phyloP scores from a whole-genome alignment of 2,113 vertebrate genomes.

The Dolichotis patagonum region DNA sequence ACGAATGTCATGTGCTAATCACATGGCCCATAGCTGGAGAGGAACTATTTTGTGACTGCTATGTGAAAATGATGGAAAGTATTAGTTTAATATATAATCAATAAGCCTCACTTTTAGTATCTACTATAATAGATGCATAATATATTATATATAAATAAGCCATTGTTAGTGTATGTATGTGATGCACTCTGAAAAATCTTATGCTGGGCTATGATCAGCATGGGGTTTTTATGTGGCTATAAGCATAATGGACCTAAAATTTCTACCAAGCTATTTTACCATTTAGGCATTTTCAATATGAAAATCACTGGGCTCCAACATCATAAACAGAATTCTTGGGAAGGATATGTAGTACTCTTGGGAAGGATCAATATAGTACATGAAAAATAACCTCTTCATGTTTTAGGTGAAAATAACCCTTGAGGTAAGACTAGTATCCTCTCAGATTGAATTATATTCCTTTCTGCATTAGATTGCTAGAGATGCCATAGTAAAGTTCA shows the following conservation, averaged over 20 bases:
- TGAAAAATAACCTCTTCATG: neutral
- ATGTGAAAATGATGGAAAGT: constrained; percentile 15
- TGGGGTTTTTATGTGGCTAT: neutral
- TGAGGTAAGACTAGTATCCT: neutral
- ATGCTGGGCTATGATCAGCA: neutral
- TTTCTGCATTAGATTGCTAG: neutral
- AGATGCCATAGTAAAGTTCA: neutral
- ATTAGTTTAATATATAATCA: neutral
- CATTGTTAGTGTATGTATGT: neutral
- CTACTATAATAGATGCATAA: neutral
- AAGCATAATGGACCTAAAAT: neutral
- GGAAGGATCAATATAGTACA: too few species aligned
- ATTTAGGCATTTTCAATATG: neutral
- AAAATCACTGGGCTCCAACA: neutral
- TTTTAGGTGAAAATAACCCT: neutral
- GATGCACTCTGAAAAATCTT: neutral
- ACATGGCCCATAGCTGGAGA: neutral
- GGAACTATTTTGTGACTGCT: constrained; percentile 10
- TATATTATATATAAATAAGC: neutral
- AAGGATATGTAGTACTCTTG: neutral
- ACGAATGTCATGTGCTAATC: neutral
- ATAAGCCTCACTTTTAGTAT: constrained; percentile 32
- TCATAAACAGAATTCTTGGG: neutral
- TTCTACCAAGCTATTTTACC: neutral
- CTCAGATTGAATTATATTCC: constrained; percentile 8